Evolutionary conservation across 2,797 vertebrate genomes (phyloP), one percentile per base, ranked within the genome.

Genomic region (Pangasius krempfi): DNA sequence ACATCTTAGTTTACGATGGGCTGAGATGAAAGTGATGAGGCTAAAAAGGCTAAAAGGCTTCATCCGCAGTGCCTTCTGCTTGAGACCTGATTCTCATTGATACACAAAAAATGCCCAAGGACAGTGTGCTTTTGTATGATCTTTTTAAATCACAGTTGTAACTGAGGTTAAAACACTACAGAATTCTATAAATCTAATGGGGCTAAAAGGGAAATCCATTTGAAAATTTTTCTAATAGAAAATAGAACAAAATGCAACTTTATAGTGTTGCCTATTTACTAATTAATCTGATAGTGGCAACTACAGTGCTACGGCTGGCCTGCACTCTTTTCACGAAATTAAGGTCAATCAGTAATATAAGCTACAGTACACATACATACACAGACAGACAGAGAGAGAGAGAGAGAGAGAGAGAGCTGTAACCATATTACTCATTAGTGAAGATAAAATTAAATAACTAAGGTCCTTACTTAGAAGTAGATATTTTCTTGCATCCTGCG

Each of bases 11-110:
- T 72, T 40, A 44, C 22, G 22, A 50, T 14, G 12, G n/a, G 20
- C 73, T 76, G 25, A 40, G 70, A 40, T 72, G 20, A 72, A 72
- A 72, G 40, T 73, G 20, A 73, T 73, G 18, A 44, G 20, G 37
- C 20, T 44, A 44, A 40, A 20, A 40, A 16, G 70, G 70, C 37
- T 87, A 79, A 90, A 83, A 90, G 64, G 86, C 90, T 91, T 84
- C 66, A 91, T 89, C 88, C 87, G 85, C 80, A 70, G 88, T 92
- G 91, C 90, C 91, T 90, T 88, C 54, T 18, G 70, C 88, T 79
- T 87, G 33, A 87, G 87, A 44, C 30, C 58, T 72, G 1, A 27
- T 82, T 56, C 33, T 68, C 60, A 66, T 68, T 58, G 9, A 86
- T 12, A 60, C 37, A 14, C 18, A 80, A 20, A 72, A 44, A 64